Percentiles rank a stretch among this genome's conserved stretches.
Evolutionary conservation across 2,888 invertebrate species (phyloP).

Genomic region (Ceraclea dissimilis): DNA sequence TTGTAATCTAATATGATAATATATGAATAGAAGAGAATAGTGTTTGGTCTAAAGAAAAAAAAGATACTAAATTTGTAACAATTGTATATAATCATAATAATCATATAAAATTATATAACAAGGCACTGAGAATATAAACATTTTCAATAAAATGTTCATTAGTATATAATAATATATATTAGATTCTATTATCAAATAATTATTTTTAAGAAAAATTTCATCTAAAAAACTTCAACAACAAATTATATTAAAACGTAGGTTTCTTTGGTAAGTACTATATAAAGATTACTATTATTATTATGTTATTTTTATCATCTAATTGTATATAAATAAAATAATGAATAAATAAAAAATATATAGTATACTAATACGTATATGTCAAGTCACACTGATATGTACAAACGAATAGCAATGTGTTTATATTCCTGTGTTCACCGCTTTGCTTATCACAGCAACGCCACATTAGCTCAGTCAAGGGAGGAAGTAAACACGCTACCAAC

Average conservation of each 20-base stretch:
- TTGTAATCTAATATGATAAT: neutral
- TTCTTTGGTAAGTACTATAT: slow-evolving; percentile 24
- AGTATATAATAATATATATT: no score
- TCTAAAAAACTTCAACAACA: slow-evolving; percentile 20
- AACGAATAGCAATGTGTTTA: no score
- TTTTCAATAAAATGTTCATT: slow-evolving; percentile 12
- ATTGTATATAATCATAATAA: slow-evolving; percentile 22
- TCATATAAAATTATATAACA: slow-evolving; percentile 14
- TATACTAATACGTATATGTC: no score
- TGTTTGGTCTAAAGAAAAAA: slow-evolving; percentile 12
- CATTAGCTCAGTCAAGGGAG: neutral
- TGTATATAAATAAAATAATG: neutral
- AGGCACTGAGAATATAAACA: slow-evolving; percentile 22
- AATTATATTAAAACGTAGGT: slow-evolving; percentile 2
- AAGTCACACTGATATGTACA: no score
- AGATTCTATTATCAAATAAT: no score
- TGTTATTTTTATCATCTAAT: no score
- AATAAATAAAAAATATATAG: neutral
- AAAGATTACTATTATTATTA: no score
- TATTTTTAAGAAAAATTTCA: no score
- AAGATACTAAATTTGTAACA: slow-evolving; percentile 18
- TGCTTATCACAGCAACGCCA: slow-evolving; percentile 24
- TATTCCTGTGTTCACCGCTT: slow-evolving; percentile 24
- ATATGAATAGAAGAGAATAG: neutral
- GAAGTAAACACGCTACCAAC: neutral